These are phyloP conservation scores for Polypterus bichir DNA, from an alignment of 2,113 vertebrate species.

Conservation along the genomic window DNA sequence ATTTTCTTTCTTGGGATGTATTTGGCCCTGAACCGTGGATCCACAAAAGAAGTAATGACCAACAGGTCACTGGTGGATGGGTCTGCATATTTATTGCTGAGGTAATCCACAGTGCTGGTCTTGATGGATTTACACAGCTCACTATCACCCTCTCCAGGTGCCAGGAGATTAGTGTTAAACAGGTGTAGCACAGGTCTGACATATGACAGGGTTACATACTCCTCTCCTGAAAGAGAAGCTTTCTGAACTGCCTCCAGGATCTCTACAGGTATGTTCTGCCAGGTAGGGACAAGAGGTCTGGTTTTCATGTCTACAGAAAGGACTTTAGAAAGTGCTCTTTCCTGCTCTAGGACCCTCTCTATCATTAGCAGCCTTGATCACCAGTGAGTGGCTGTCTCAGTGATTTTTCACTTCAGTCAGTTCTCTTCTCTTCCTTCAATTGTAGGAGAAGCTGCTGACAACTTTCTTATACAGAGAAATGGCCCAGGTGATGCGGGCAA, in stretches of 20 bases:
- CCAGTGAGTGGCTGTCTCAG: too few species aligned
- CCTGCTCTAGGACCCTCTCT: constrained; percentile 6
- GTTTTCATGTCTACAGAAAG: constrained; percentile 16
- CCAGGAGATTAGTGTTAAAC: constrained; percentile 16
- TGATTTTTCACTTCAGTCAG: constrained; percentile 4
- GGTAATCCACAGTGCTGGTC: not conserved
- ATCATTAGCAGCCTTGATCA: constrained; percentile 14
- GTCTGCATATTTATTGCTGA: constrained; percentile 4
- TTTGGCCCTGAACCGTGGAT: constrained; percentile 18
- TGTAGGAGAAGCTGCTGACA: constrained; percentile 14
- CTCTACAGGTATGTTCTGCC: constrained; percentile 18
- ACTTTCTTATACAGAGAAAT: constrained; percentile 16
- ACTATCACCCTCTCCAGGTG: constrained; percentile 7
- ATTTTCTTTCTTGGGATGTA: constrained; percentile 17
- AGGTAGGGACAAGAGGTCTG: constrained; percentile 14
- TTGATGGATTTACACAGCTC: constrained; percentile 17
- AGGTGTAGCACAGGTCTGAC: too few species aligned
- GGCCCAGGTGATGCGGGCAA: constrained; percentile 4
- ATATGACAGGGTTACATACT: too few species aligned
- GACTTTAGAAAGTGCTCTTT: not conserved
- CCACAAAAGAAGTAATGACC: constrained; percentile 16
- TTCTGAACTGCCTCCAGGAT: constrained; percentile 18
- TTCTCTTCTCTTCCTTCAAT: not conserved
- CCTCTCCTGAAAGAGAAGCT: not conserved
- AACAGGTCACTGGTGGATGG: constrained; percentile 16